phyloP scores from a whole-genome alignment of 2,113 vertebrate species.

The Hipposideros armiger region DNA sequence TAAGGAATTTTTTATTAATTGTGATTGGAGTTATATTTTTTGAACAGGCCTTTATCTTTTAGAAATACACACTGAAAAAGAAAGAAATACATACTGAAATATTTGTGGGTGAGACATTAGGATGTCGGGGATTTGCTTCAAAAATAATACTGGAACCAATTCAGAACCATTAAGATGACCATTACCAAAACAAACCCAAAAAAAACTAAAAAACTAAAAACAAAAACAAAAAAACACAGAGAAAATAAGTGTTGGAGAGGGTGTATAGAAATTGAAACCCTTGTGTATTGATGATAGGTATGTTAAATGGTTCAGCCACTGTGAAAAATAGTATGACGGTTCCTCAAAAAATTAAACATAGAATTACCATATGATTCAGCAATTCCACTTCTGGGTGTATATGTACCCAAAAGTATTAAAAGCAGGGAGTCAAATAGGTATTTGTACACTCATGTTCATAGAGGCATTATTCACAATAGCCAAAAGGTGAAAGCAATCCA shows the following conservation, averaged over 20 bases:
- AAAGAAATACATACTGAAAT: neutral
- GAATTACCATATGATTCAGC: neutral
- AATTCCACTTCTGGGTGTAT: neutral
- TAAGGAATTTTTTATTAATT: neutral
- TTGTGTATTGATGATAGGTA: neutral
- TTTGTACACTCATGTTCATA: neutral
- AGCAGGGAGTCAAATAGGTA: neutral
- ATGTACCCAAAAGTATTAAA: neutral
- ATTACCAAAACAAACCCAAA: neutral
- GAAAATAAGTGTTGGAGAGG: neutral
- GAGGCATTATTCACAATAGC: neutral
- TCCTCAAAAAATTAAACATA: neutral
- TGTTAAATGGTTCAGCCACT: neutral
- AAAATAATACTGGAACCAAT: neutral
- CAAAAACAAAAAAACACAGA: neutral
- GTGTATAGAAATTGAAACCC: neutral
- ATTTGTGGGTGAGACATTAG: neutral
- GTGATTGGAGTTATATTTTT: constrained; percentile 29
- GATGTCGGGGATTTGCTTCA: neutral
- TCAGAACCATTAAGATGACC: neutral
- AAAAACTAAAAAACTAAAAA: neutral
- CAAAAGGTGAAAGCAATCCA: neutral
- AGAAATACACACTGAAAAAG: neutral
- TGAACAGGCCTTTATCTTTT: neutral
- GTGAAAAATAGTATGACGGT: neutral